These are phyloP conservation scores for Prostheceraeus crozeri DNA, from an alignment of 2,888 invertebrate genomes.

Conservation along the genomic window DNA sequence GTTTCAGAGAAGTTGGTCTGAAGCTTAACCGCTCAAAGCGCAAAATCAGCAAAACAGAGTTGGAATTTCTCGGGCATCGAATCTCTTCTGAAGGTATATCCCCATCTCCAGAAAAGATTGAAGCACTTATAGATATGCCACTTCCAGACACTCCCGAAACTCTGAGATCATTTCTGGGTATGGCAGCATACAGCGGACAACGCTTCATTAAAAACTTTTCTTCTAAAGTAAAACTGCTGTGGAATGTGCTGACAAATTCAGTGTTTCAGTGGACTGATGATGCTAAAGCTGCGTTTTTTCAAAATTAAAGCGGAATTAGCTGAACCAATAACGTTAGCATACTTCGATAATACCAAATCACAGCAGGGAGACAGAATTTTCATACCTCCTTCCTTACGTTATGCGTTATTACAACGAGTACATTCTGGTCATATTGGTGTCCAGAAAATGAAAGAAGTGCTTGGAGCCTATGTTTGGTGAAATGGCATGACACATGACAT, in stretches of 20 bases:
- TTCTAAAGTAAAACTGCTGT: constrained; percentile 12
- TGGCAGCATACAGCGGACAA: constrained; percentile 21
- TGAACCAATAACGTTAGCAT: constrained; percentile 1
- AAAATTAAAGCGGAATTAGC: constrained; percentile 17
- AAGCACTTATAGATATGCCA: constrained; percentile 26
- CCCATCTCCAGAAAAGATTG: constrained; percentile 20
- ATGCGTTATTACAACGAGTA: too few relatives aligned
- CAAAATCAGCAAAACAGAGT: too few relatives aligned
- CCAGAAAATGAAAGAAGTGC: too few relatives aligned
- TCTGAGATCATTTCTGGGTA: constrained; percentile 21
- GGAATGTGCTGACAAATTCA: constrained; percentile 5
- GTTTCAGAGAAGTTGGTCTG: too few relatives aligned
- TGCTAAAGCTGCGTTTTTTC: constrained; percentile 17
- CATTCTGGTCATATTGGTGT: too few relatives aligned
- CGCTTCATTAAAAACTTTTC: too few relatives aligned
- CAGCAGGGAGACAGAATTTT: too few relatives aligned
- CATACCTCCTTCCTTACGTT: too few relatives aligned
- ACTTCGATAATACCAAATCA: constrained; percentile 16
- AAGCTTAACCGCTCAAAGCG: too few relatives aligned
- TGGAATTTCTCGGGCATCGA: constrained; percentile 24
- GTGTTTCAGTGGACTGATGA: constrained; percentile 15
- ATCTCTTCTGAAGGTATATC: constrained; percentile 16
- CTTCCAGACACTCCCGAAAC: neutral
- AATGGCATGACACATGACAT: too few relatives aligned
- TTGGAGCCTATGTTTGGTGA: too few relatives aligned